Percentiles rank a stretch among this genome's conserved stretches.
phyloP scores from a whole-genome alignment of 1,140 invertebrate genomes.

The Zaprionus vittiger region DNA sequence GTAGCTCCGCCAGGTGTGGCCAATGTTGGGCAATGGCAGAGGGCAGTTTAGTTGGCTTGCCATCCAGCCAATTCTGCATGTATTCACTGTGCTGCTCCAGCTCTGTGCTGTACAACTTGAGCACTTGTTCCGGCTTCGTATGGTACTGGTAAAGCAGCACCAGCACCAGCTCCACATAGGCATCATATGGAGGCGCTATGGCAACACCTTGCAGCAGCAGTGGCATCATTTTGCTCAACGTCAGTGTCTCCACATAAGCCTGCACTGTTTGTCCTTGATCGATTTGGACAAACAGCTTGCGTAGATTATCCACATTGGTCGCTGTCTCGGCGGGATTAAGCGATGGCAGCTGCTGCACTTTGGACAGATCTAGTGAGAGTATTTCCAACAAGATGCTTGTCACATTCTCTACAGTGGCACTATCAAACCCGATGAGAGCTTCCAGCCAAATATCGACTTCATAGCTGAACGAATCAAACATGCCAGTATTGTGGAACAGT shows the following conservation, averaged over 20 bases:
- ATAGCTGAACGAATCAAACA: slow-evolving; percentile 86
- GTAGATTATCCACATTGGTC: slow-evolving; percentile 58
- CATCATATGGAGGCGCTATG: slow-evolving; percentile 56
- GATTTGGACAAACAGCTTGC: slow-evolving; percentile 72
- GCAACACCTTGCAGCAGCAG: slow-evolving; percentile 69
- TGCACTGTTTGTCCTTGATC: slow-evolving; percentile 77
- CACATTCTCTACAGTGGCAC: slow-evolving; percentile 55
- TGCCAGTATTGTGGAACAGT: slow-evolving; percentile 86
- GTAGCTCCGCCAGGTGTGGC: slow-evolving; percentile 38
- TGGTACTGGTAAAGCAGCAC: slow-evolving; percentile 79
- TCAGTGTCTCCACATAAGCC: slow-evolving; percentile 72
- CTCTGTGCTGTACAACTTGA: slow-evolving; percentile 52
- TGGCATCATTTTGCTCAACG: slow-evolving; percentile 72
- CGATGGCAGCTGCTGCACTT: slow-evolving; percentile 52
- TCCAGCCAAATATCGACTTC: slow-evolving; percentile 89
- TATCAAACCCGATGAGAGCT: slow-evolving; percentile 77
- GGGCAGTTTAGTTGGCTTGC: slow-evolving; percentile 30
- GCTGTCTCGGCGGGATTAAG: slow-evolving; percentile 31
- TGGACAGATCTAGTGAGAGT: slow-evolving; percentile 51
- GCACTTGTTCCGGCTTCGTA: slow-evolving; percentile 64
- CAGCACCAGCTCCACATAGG: slow-evolving; percentile 72
- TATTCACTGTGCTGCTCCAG: slow-evolving; percentile 48
- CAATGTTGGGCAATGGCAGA: slow-evolving; percentile 30
- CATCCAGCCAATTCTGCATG: slow-evolving; percentile 60
- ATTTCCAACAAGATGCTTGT: slow-evolving; percentile 59